Conservation (phyloP, 2,888 invertebrate genomes). For the Blastobasis adustella region DNA sequence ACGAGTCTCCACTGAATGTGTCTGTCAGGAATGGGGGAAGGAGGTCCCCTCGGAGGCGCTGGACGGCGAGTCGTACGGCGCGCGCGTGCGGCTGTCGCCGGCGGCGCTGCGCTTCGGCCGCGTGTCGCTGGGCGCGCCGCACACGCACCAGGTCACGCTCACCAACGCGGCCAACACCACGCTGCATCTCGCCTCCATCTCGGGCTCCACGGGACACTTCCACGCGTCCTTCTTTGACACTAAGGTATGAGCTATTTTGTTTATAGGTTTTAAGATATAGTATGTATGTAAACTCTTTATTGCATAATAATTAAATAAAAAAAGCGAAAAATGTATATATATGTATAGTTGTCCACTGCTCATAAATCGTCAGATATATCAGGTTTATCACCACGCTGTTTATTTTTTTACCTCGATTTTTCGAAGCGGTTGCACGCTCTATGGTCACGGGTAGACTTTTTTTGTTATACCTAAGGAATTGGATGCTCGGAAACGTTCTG, state of each 20-base stretch:
- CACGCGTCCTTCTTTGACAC: slow-evolving; percentile 98
- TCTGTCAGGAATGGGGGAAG: slow-evolving; percentile 49
- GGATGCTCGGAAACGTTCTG: too few species aligned
- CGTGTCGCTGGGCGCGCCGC: slow-evolving; percentile 89
- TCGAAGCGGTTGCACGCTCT: too few species aligned
- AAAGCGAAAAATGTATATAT: too few species aligned
- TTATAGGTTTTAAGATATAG: too few species aligned
- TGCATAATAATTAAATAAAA: too few species aligned
- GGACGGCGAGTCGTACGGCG: slow-evolving; percentile 25
- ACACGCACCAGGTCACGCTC: slow-evolving; percentile 89
- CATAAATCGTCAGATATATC: too few species aligned
- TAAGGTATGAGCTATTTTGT: slow-evolving; percentile 76
- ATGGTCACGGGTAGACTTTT: too few species aligned
- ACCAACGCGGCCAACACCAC: slow-evolving; percentile 92
- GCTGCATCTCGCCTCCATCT: slow-evolving; percentile 94
- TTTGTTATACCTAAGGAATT: too few species aligned
- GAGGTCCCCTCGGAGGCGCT: slow-evolving; percentile 16
- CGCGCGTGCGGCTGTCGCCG: slow-evolving; percentile 59
- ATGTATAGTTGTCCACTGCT: too few species aligned
- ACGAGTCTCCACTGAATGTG: not conserved
- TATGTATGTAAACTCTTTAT: too few species aligned
- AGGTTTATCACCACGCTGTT: too few species aligned
- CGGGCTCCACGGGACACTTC: slow-evolving; percentile 95
- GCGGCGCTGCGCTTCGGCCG: slow-evolving; percentile 69
- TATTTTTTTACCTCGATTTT: too few species aligned